Evolutionary conservation across 2,797 vertebrate species (phyloP).

Genomic region (Sebastes trivittatus): DNA sequence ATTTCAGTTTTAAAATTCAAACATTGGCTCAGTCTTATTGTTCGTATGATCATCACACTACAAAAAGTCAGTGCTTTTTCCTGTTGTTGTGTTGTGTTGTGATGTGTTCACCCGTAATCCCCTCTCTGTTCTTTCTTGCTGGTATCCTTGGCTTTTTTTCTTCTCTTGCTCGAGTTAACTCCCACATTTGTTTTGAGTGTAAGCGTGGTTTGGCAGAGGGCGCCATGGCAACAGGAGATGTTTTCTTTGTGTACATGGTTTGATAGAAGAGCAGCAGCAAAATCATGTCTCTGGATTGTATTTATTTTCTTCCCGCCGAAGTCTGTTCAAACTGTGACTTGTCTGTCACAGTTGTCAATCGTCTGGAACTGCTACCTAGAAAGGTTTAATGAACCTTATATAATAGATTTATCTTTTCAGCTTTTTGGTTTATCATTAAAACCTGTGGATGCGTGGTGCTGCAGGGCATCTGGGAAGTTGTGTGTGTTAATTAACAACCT

Average conservation of each 20-base stretch:
- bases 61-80: not conserved
- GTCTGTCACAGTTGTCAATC: not conserved
- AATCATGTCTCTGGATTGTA: not conserved
- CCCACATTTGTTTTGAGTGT: constrained; percentile 30
- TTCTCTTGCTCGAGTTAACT: constrained; percentile 18
- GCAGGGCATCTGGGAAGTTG: not conserved
- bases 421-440: not conserved
- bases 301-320: not conserved
- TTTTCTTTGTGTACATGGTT: constrained; percentile 9
- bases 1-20: not conserved
- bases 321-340: constrained; percentile 1
- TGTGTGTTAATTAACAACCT: not conserved
- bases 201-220: not conserved
- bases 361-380: too few relatives aligned
- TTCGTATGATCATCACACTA: constrained; percentile 6
- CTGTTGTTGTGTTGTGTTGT: constrained; percentile 3
- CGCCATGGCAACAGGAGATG: constrained; percentile 37
- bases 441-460: fast-evolving
- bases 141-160: constrained; percentile 5
- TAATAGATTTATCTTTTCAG: too few relatives aligned
- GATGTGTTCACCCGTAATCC: constrained; percentile 14
- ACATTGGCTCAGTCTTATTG: not conserved
- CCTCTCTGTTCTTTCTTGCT: not conserved
- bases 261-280: constrained; percentile 7
- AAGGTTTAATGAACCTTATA: fast-evolving